phyloP scores from a whole-genome alignment of 2,113 vertebrate genomes.

The Pseudorhombus dupliciocellatus region DNA sequence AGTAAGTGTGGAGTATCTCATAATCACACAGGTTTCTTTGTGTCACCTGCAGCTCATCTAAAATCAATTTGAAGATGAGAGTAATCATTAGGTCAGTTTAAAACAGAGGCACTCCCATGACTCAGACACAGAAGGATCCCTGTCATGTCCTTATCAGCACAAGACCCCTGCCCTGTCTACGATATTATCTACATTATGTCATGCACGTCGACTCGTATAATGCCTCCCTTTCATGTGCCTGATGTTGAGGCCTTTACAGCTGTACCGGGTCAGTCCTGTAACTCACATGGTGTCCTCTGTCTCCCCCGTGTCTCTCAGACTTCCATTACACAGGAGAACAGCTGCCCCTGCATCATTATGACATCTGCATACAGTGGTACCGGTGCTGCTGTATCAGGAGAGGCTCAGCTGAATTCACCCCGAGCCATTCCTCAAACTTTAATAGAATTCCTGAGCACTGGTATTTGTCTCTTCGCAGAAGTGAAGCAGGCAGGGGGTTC shows the following conservation, averaged over 20 bases:
- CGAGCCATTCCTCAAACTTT: conserved; percentile 14
- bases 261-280: conserved; percentile 15
- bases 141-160: conserved; percentile 3
- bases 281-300: conserved; percentile 12
- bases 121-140: neutral
- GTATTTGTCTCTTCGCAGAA: conserved; percentile 14
- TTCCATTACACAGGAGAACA: conserved; percentile 40
- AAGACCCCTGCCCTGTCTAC: neutral
- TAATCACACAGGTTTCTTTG: neutral
- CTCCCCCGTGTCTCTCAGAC: neutral
- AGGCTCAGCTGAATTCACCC: conserved; percentile 38
- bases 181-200: conserved; percentile 22
- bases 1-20: neutral
- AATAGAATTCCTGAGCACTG: neutral
- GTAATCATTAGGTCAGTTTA: neutral
- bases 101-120: conserved; percentile 7
- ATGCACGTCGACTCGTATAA: conserved; percentile 28
- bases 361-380: conserved; percentile 45
- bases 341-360: conserved; percentile 64
- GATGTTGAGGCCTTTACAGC: conserved; percentile 9
- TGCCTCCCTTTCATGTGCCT: neutral
- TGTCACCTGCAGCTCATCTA: neutral
- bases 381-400: conserved; percentile 53
- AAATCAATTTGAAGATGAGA: neutral
- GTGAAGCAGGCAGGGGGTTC: neutral